A percentile compares a stretch with the other conserved stretches of the same genome.
Conservation (phyloP, 2,113 vertebrate genomes). For the Crocuta crocuta region DNA sequence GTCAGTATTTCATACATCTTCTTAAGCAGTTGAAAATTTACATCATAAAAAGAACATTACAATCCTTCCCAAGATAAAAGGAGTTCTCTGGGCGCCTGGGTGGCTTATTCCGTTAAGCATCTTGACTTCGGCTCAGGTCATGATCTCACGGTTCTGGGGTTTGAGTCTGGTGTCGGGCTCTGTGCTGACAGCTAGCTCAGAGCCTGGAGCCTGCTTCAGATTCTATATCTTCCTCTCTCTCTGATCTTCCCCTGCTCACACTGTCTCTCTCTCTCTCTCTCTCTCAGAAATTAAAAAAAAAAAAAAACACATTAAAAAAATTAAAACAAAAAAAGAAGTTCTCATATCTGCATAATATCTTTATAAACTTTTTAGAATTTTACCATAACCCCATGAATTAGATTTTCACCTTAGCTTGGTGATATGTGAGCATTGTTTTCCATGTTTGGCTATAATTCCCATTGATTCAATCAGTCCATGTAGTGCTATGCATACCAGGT, state of each 20-base stretch:
- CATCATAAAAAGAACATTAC: constrained; percentile 26
- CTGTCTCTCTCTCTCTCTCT: no score
- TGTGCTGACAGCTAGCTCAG: no score
- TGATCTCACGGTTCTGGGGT: no score
- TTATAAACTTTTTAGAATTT: rapidly evolving
- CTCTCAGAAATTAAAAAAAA: no score
- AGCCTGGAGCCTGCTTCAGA: no score
- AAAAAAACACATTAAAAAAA: no score
- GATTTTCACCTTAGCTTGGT: not conserved
- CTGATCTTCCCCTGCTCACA: no score
- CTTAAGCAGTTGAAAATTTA: constrained; percentile 50
- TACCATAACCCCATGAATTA: not conserved
- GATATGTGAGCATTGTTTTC: not conserved
- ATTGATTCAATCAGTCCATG: not conserved
- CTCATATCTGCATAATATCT: not conserved
- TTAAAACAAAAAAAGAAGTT: not conserved
- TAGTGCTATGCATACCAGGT: not conserved
- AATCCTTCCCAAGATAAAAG: constrained; percentile 10
- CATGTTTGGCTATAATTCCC: not conserved
- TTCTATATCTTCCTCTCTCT: no score
- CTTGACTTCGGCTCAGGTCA: no score
- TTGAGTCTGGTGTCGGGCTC: no score
- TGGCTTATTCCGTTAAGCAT: no score
- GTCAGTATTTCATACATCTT: not conserved
- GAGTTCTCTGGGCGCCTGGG: not conserved